Evolutionary conservation across 1,140 invertebrate species (phyloP).

Genomic region (Glossosoma conforme): DNA sequence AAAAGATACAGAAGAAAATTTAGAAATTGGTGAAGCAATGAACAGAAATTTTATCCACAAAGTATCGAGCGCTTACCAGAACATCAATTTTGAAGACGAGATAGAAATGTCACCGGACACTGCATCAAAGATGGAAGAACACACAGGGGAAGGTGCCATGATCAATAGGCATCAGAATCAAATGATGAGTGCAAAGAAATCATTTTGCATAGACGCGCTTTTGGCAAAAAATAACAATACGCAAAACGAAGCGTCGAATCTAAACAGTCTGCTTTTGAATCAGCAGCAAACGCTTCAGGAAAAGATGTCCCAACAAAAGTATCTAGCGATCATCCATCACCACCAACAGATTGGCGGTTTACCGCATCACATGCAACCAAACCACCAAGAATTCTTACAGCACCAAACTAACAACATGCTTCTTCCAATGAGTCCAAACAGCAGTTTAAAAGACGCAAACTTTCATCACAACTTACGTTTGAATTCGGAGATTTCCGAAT

Average conservation of each 20-base stretch:
- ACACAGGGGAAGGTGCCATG: slow-evolving; percentile 20
- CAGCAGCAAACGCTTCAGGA: slow-evolving; percentile 35
- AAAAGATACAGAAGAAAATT: too few species aligned
- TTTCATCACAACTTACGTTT: slow-evolving; percentile 5
- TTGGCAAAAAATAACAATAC: slow-evolving; percentile 39
- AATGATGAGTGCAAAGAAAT: slow-evolving; percentile 37
- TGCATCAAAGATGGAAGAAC: too few species aligned
- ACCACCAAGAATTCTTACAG: slow-evolving; percentile 31
- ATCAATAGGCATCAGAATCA: slow-evolving; percentile 18
- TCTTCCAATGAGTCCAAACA: neutral
- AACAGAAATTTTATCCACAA: too few species aligned
- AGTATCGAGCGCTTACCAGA: too few species aligned
- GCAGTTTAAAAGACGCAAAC: slow-evolving; percentile 2
- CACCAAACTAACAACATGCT: neutral
- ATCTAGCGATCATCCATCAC: slow-evolving; percentile 42
- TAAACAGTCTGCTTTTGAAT: slow-evolving; percentile 31
- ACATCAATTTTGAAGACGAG: too few species aligned
- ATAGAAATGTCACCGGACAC: too few species aligned
- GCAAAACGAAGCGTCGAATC: neutral
- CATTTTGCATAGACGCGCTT: slow-evolving; percentile 47
- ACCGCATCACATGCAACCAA: slow-evolving; percentile 36
- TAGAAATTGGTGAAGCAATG: too few species aligned
- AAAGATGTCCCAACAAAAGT: slow-evolving; percentile 44
- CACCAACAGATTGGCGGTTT: slow-evolving; percentile 45
- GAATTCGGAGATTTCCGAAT: slow-evolving; percentile 16